These are phyloP conservation scores for Pipistrellus pygmaeus DNA, from an alignment of 2,797 vertebrate species.

Conservation along the genomic window DNA sequence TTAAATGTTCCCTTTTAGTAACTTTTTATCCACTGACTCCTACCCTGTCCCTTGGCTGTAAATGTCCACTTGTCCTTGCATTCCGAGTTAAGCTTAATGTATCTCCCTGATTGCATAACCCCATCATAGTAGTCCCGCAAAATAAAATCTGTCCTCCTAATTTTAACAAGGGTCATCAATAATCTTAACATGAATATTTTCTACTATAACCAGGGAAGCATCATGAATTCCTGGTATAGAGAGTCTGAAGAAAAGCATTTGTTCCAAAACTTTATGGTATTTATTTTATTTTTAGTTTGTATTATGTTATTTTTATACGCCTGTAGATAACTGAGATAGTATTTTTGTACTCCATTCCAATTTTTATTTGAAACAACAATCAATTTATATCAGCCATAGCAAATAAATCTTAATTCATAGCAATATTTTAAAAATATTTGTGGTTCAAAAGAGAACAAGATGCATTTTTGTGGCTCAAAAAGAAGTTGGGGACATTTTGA, in stretches of 20 bases:
- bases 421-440: background rate
- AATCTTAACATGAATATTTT: background rate
- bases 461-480: background rate
- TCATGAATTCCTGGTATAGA: background rate
- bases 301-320: background rate
- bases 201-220: background rate
- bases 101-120: background rate
- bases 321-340: background rate
- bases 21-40: background rate
- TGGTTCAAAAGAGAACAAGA: background rate
- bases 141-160: background rate
- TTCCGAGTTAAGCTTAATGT: background rate
- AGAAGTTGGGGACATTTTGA: background rate
- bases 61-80: background rate
- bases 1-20: background rate
- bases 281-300: background rate
- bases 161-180: background rate
- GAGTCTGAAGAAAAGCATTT: background rate
- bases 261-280: background rate
- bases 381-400: background rate
- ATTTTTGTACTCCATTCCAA: background rate
- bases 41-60: background rate
- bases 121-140: fast-evolving
- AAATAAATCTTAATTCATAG: background rate
- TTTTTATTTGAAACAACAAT: background rate